Evolutionary conservation across 2,113 vertebrate species (phyloP).

Genomic region (Andinoacara biseriatus): DNA sequence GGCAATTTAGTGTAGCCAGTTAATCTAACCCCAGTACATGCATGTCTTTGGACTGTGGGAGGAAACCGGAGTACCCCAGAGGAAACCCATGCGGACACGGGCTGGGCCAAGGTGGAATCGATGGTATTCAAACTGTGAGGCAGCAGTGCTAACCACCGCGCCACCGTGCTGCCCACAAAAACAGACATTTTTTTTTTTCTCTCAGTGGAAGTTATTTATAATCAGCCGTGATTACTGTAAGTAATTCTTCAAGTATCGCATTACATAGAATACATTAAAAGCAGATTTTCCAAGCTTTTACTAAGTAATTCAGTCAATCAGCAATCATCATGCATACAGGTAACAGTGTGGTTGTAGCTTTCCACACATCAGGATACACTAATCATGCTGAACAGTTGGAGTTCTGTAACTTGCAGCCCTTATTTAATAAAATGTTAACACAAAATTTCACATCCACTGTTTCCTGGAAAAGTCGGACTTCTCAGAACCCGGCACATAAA

Average conservation of each 20-base stretch:
- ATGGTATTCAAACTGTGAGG: no score
- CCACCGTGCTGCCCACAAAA: no score
- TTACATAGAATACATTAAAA: neutral
- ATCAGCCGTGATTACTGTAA: neutral
- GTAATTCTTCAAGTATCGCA: neutral
- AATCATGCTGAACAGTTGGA: neutral
- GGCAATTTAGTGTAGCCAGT: no score
- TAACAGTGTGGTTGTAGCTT: neutral
- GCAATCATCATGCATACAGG: neutral
- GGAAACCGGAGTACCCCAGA: no score
- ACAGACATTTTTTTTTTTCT: neutral
- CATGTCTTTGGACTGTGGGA: no score
- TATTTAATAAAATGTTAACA: neutral
- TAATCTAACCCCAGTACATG: no score
- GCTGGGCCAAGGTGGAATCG: no score
- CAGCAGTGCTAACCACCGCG: no score
- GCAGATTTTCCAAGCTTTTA: neutral
- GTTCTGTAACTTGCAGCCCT: neutral
- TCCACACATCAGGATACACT: neutral
- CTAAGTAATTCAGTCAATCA: neutral
- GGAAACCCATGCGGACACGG: no score
- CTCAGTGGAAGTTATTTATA: neutral
- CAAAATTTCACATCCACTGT: neutral
- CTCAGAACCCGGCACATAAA: neutral
- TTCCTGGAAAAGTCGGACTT: neutral